phyloP scores from a whole-genome alignment of 1,140 invertebrate species.

The Ostrea edulis region DNA sequence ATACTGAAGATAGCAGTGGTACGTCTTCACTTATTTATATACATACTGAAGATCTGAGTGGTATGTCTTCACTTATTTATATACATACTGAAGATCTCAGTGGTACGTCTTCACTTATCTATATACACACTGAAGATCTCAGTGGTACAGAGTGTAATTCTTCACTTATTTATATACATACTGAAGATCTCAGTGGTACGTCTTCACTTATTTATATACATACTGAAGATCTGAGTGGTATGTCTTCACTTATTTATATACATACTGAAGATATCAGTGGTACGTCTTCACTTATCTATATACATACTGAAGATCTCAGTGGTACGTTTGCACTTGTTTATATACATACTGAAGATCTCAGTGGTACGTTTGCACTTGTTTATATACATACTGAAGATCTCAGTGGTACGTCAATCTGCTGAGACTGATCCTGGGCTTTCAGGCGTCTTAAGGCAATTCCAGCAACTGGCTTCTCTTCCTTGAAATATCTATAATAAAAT shows the following conservation, averaged over 20 bases:
- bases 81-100: constrained; percentile 68
- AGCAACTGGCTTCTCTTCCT: constrained; percentile 66
- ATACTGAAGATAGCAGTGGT: constrained; percentile 65
- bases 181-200: constrained; percentile 61
- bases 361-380: constrained; percentile 24
- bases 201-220: constrained; percentile 52
- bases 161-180: constrained; percentile 55
- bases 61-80: constrained; percentile 32
- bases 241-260: constrained; percentile 42
- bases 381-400: constrained; percentile 67
- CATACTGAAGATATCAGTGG: constrained; percentile 67
- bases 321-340: constrained; percentile 20
- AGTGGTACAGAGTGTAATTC: no score
- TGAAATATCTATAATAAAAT: constrained; percentile 61
- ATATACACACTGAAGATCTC: constrained; percentile 67
- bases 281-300: constrained; percentile 32
- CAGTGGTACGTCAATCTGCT: constrained; percentile 42
- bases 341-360: constrained; percentile 67
- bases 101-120: constrained; percentile 38
- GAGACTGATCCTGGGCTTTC: constrained; percentile 56
- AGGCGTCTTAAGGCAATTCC: constrained; percentile 55
- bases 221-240: constrained; percentile 65
- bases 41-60: constrained; percentile 67
- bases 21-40: constrained; percentile 35
- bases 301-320: constrained; percentile 67